A percentile compares a stretch with the other conserved stretches of the same genome.
These are phyloP conservation scores for Pangasianodon gigas DNA, from an alignment of 2,113 vertebrate species.

Conservation along the genomic window DNA sequence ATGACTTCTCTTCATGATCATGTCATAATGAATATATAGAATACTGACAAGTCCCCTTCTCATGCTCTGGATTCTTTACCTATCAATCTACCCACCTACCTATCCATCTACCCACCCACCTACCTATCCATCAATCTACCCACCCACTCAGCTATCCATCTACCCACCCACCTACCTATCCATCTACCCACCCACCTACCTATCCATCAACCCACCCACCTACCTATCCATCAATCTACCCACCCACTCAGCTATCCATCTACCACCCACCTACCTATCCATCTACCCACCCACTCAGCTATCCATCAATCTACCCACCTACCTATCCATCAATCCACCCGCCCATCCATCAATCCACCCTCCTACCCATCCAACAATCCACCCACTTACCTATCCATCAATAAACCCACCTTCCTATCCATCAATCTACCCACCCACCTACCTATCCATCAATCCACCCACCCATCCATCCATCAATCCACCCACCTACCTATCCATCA, in stretches of 20 bases:
- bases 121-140: background rate
- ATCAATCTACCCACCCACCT: no score
- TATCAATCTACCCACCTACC: background rate
- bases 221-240: background rate
- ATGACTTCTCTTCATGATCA: no score
- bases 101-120: background rate
- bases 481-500: background rate
- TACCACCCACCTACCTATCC: background rate
- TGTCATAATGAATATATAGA: no score
- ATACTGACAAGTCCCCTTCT: no score
- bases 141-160: background rate
- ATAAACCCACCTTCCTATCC: background rate
- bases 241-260: background rate
- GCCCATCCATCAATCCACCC: background rate
- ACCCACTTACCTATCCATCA: no score
- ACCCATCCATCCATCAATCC: background rate
- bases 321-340: background rate
- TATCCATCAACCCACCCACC: background rate
- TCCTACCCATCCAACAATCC: no score
- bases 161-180: fast-evolving
- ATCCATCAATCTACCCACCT: background rate
- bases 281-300: no score
- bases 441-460: background rate
- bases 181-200: background rate
- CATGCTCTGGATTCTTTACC: no score